Base-by-base conservation (phyloP, 2,888 invertebrate species). In the Ormyrus labotus region DNA sequence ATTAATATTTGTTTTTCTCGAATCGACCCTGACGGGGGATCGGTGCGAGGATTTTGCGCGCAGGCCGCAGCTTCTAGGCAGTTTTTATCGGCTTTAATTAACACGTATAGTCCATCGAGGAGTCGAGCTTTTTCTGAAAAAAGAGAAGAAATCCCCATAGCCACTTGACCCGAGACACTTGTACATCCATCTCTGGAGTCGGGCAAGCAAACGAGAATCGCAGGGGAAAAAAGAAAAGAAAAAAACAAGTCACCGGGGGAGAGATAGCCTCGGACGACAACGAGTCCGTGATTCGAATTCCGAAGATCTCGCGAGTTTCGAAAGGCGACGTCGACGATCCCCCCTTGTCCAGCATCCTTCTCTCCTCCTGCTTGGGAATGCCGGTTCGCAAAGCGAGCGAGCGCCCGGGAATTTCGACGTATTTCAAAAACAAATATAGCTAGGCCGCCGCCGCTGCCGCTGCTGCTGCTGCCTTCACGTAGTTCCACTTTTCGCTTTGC, bases 211-310 rank as follows among this genome's bases (percentile, higher is more conserved):
- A 34, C 34, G 34, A 34, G 34, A 34, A 34, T 34, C 34, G 34
- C 34, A 4, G 34, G 34, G 34, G 34, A 34, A 34, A 34, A 34
- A 34, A 4, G 4, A 4, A 34, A 34, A 34, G 4, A 2, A 34
- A 34, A 19, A 19, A 19, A 19, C 1, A 19, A 34, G 34, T 34
- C 34, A 34, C 34, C 34, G 34, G 57, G 19, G n/a, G 34, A n/a
- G 71, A 71, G 9, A 70, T 47, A 70, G 68, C 69, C 60, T 47
- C 70, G 50, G 51, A 7, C 63, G 51, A 34, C 71, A 19, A 13
- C 10, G 72, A 58, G 78, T 53, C 75, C 74, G 78, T 78, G 81
- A 78, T 81, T 81, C 74, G 81, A 78, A 81, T 81, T 78, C 81
- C 81, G 67, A 74, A 73, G 79, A 78, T 77, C 65, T 67, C 77